These are phyloP conservation scores for Geopemphigus sp. DNA, from an alignment of 1,140 invertebrate species.

Conservation along the genomic window DNA sequence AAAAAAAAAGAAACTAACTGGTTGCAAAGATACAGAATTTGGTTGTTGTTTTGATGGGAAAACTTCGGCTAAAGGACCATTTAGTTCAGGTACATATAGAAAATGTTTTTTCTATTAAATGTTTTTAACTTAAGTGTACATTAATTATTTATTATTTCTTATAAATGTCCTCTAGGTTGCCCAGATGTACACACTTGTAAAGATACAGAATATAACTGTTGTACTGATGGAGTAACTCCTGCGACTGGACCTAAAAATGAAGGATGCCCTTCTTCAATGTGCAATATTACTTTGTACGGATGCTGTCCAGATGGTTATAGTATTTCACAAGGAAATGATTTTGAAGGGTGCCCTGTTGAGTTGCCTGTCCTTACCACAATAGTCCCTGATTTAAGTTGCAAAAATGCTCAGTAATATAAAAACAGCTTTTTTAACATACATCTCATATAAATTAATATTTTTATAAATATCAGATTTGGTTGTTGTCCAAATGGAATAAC, in stretches of 20 bases:
- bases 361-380: slow-evolving; percentile 53
- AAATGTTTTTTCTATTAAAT: neutral
- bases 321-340: slow-evolving; percentile 75
- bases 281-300: slow-evolving; percentile 75
- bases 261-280: slow-evolving; percentile 74
- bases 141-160: neutral
- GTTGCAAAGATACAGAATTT: slow-evolving; percentile 70
- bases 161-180: slow-evolving; percentile 57
- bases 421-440: too few relatives aligned
- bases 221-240: slow-evolving; percentile 81
- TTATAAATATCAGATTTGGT: slow-evolving; percentile 60
- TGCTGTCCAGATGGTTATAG: slow-evolving; percentile 82
- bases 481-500: slow-evolving; percentile 89
- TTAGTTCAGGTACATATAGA: slow-evolving; percentile 66
- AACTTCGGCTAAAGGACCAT: slow-evolving; percentile 79
- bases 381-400: slow-evolving; percentile 10
- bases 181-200: slow-evolving; percentile 70
- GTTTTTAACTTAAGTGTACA: neutral
- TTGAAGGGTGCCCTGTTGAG: slow-evolving; percentile 71
- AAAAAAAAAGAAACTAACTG: slow-evolving; percentile 59
- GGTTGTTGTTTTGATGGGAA: slow-evolving; percentile 88
- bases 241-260: slow-evolving; percentile 69
- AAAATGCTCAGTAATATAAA: slow-evolving; percentile 19
- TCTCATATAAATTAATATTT: neutral
- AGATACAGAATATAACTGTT: slow-evolving; percentile 84